Evolutionary conservation across 1,140 invertebrate genomes (phyloP).

Genomic region (Muscidifurax raptorellus): DNA sequence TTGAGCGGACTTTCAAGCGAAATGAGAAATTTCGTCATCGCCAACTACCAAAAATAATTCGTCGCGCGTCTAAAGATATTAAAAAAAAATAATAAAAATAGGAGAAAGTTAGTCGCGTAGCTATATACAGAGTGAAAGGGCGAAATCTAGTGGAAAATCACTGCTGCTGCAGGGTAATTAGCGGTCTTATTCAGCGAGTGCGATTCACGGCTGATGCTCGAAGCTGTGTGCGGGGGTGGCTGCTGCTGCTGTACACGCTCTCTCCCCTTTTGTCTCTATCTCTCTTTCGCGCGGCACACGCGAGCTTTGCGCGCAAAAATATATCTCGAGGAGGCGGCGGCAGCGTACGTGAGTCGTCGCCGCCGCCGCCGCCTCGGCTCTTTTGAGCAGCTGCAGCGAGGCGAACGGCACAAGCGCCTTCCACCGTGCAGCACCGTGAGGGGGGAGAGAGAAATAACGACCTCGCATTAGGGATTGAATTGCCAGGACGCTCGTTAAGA

Average conservation of each 20-base stretch:
- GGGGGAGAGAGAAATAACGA: conserved; percentile 56
- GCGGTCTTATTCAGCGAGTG: conserved; percentile 42
- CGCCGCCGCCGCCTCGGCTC: conserved; percentile 35
- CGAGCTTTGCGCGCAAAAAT: background rate
- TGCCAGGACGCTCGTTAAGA: conserved; percentile 60
- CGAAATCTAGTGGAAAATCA: conserved; percentile 49
- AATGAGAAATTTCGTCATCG: background rate
- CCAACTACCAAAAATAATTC: background rate
- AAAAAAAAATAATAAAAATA: background rate
- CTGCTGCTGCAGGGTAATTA: conserved; percentile 30
- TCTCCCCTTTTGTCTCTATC: background rate
- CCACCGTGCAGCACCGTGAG: background rate
- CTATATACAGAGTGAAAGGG: conserved; percentile 17
- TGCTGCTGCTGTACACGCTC: background rate
- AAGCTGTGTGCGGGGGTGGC: no score
- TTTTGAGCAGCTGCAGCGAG: conserved; percentile 24
- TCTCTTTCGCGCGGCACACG: background rate
- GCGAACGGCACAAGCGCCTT: conserved; percentile 19
- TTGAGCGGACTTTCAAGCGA: background rate
- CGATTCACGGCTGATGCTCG: background rate
- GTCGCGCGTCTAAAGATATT: background rate
- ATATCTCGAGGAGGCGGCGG: background rate
- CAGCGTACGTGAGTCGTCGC: background rate
- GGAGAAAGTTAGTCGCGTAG: background rate
- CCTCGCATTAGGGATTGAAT: conserved; percentile 63